Base-by-base conservation (phyloP, 2,797 vertebrate species). In the Bovichtus diacanthus region DNA sequence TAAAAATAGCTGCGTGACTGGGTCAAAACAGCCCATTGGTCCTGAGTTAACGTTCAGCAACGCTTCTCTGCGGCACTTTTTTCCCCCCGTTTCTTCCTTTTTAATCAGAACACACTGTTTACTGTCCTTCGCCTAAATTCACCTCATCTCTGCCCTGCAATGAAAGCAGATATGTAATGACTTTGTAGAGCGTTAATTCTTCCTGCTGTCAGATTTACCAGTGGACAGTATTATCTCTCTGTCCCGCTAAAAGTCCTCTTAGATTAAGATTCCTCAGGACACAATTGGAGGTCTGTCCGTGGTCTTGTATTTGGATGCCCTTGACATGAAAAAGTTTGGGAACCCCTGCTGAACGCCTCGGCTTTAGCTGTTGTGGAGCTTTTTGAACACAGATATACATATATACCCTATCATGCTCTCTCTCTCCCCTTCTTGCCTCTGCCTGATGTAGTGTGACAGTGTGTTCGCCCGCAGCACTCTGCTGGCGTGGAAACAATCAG, bases 401-500 rank as follows among this genome's bases (percentile, higher is more conserved):
- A 84, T 78, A 85, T 66, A 80, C 80, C 76, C 88, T 70, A 89
- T 90, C 82, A 83, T 58, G 63, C 72, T 80, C 80, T 80, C 84
- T 87, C 85, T 87, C 82, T 89, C 88, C 72, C 88, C 79, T 79
- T 83, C 83, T 76, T 82, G 85, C 90, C 84, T 86, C 90, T 84
- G 90, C 86, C 90, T 94, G 94, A 95, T 95, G 94, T 88, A 90
- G 89, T 94, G 92, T 95, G 94, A 95, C 94, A 95, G 92, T 93
- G 91, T 87, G 88, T 81, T 89, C 73, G 93, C 94, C 94, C 64
- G 80, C 90, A 94, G 95, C 94, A 82, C 90, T 95, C 90, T 90
- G 92, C 88, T 95, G 94, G 94, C 87, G 91, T 94, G 94, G 94
- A 95, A 95, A 95, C 94, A 95, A 96, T 95, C 94, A 90, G 90